Conservation (phyloP, 2,113 vertebrate species). For the Empidonax alnorum region DNA sequence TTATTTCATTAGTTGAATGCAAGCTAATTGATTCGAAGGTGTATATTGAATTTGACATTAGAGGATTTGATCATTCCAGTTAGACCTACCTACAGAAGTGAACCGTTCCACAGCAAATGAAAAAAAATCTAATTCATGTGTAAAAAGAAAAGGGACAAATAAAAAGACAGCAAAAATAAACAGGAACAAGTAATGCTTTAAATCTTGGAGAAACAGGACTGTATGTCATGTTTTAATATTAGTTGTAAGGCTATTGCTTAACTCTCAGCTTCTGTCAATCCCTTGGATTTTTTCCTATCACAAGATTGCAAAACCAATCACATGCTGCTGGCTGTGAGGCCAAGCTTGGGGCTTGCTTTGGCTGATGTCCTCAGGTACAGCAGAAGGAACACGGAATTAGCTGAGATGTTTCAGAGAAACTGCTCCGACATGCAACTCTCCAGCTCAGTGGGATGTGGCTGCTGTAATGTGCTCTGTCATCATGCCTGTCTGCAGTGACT, state of each 20-base stretch:
- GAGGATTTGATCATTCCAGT: constrained; percentile 24
- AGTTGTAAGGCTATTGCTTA: background rate
- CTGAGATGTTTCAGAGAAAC: background rate
- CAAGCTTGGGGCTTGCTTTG: background rate
- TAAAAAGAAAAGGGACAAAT: constrained; percentile 80
- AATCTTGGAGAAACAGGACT: constrained; percentile 43
- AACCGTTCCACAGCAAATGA: constrained; percentile 88
- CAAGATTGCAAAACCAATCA: background rate
- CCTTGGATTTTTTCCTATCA: background rate
- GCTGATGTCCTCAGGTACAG: background rate
- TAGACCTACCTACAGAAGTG: constrained; percentile 90
- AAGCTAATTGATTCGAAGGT: background rate
- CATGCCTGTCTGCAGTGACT: background rate
- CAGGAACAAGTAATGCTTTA: constrained; percentile 68
- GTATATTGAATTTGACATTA: background rate
- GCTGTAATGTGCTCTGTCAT: background rate
- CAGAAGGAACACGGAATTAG: background rate
- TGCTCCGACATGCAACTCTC: background rate
- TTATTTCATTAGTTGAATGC: background rate
- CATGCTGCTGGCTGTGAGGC: background rate
- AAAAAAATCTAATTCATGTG: constrained; percentile 88
- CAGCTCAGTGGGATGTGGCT: background rate
- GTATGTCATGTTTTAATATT: background rate
- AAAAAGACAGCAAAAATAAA: constrained; percentile 72
- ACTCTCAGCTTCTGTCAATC: background rate